Evolutionary conservation across 2,113 vertebrate genomes (phyloP).

Genomic region (Apaloderma vittatum): DNA sequence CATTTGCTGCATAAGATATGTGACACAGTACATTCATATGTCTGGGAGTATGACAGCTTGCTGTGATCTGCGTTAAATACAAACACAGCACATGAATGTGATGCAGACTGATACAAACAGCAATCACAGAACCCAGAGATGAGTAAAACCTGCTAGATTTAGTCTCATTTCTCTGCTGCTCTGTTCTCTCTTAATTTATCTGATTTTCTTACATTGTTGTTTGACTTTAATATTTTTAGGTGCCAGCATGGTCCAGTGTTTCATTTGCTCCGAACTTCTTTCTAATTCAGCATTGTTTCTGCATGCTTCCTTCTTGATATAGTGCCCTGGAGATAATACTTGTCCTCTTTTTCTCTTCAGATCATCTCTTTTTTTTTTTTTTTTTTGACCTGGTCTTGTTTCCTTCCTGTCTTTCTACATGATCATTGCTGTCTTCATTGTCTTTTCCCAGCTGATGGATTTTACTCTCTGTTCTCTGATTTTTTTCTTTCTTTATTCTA

Average conservation of each 20-base stretch:
- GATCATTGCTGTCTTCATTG: not conserved
- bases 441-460: not conserved
- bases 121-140: not conserved
- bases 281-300: not conserved
- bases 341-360: not conserved
- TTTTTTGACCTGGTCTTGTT: not conserved
- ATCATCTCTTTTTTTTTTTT: not conserved
- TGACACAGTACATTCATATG: slow-evolving; percentile 19
- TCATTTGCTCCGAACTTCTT: not conserved
- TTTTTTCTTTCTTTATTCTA: not conserved
- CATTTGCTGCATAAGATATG: not conserved
- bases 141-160: not conserved
- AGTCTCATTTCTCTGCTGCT: not conserved
- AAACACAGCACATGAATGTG: not conserved
- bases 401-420: not conserved
- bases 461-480: not conserved
- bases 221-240: not conserved
- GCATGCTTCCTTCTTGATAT: not conserved
- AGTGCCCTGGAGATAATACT: not conserved
- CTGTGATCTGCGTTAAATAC: slow-evolving; percentile 51
- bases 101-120: not conserved
- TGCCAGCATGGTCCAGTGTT: not conserved
- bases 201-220: not conserved
- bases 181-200: not conserved
- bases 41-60: slow-evolving; percentile 20